A percentile compares a stretch with the other conserved stretches of the same genome.
Evolutionary conservation across 2,797 vertebrate genomes (phyloP).

Genomic region (Sebastolobus altivelis): DNA sequence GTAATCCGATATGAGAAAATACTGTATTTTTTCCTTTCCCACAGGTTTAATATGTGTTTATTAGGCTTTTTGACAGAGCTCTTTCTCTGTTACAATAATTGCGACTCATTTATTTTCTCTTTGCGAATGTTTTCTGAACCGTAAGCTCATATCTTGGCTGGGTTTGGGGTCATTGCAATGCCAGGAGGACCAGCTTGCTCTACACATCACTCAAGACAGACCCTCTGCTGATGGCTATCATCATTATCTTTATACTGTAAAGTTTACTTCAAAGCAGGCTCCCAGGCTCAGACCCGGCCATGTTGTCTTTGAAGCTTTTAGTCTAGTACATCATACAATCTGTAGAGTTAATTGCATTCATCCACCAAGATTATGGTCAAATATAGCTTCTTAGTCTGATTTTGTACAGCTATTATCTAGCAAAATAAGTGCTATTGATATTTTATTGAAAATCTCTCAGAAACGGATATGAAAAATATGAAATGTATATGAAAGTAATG

Average conservation of each 20-base stretch:
- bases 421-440: background rate
- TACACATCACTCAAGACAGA: slow-evolving; percentile 57
- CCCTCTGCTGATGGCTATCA: slow-evolving; percentile 54
- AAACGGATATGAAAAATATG: no score
- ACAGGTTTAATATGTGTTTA: slow-evolving; percentile 22
- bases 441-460: slow-evolving; percentile 10
- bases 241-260: slow-evolving; percentile 58
- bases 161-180: slow-evolving; percentile 53
- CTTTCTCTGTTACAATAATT: slow-evolving; percentile 51
- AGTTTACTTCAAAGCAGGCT: slow-evolving; percentile 46
- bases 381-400: slow-evolving; percentile 14
- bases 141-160: slow-evolving; percentile 65
- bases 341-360: background rate
- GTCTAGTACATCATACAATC: slow-evolving; percentile 3
- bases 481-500: no score
- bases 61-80: slow-evolving; percentile 37
- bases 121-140: slow-evolving; percentile 37
- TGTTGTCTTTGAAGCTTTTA: slow-evolving; percentile 27
- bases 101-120: slow-evolving; percentile 33
- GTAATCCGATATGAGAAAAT: background rate
- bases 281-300: slow-evolving; percentile 34
- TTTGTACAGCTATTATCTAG: background rate
- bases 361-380: slow-evolving; percentile 4
- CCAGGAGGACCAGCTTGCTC: slow-evolving; percentile 60
- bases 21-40: slow-evolving; percentile 4